Percentiles rank a stretch among this genome's conserved stretches.
Evolutionary conservation across 2,888 invertebrate species (phyloP).

Genomic region (Sinhomidia bicolor): DNA sequence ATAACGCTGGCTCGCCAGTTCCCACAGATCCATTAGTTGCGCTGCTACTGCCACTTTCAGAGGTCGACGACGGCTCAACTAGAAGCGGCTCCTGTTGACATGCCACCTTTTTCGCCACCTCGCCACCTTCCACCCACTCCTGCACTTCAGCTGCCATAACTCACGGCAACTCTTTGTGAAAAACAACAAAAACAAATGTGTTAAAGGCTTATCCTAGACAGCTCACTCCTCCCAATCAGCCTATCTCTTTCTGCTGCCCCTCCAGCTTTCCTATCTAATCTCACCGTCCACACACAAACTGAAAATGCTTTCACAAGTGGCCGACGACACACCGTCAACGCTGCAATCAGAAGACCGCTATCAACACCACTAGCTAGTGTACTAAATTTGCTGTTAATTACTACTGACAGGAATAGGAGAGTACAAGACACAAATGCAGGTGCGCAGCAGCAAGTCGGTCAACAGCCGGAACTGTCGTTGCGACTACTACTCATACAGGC

Average conservation of each 20-base stretch:
- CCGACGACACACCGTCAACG: neutral
- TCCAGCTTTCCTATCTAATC: neutral
- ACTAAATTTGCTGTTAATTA: too few species aligned
- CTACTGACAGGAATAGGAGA: too few species aligned
- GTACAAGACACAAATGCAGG: too few species aligned
- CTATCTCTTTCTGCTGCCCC: neutral
- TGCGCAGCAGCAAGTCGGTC: too few species aligned
- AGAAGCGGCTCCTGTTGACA: conserved; percentile 23
- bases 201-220: neutral
- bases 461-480: too few species aligned
- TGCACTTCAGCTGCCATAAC: conserved; percentile 50
- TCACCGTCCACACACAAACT: neutral
- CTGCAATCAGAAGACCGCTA: too few species aligned
- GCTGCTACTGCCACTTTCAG: neutral
- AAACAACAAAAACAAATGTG: too few species aligned
- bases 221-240: neutral
- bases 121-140: conserved; percentile 57
- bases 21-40: conserved; percentile 32
- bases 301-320: too few species aligned
- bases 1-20: conserved; percentile 56
- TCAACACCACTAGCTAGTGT: too few species aligned
- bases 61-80: neutral
- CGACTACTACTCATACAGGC: too few species aligned
- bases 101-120: conserved; percentile 22
- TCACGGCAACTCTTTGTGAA: neutral